Evolutionary conservation across 1,140 invertebrate genomes (phyloP), one percentile per base, ranked within the genome.

Genomic region (Pissodes strobi): DNA sequence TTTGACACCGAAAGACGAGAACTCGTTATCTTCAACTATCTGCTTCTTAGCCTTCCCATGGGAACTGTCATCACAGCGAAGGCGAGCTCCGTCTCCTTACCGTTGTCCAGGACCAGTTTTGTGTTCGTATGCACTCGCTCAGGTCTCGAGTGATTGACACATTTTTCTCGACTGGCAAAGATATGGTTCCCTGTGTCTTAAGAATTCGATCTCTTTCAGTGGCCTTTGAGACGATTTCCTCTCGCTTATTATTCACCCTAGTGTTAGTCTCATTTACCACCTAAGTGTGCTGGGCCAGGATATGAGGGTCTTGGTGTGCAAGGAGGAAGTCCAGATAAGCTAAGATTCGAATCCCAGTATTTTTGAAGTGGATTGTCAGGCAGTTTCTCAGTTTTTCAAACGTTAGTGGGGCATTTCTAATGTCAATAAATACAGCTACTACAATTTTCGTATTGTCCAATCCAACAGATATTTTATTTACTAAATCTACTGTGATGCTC

Each of bases 331-430:
- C 69, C 17, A 69, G 41, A 30, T 70, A 70, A 9, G 66, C 69
- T 21, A 71, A 51, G 12, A 71, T 30, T 25, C 46, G 39, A 18
- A 70, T 34, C 6, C 63, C 63, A 1, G 70, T 69, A 23, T 74
- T 71, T 22, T 65, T 65, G 3, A 61, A 43, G 2, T 73, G 64
- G 0, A 64, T 37, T 48, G 68, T 2, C 60, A 67, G 4, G 71
- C 71, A 76, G 38, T 72, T 75, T 17, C 51, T 64, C 15, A 76
- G 27, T 38, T 63, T 72, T n/a, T 70, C 51, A 38, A 76, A 76
- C 0, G 64, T 51, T 4, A 67, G 43, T 2, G 69, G n/a, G 6
- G 41, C 41, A n/a, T n/a, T n/a, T n/a, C n/a, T n/a, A n/a, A n/a
- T n/a, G n/a, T n/a, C n/a, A n/a, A n/a, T n/a, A n/a, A n/a, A n/a